phyloP scores from a whole-genome alignment of 2,797 vertebrate genomes.

The Anabacerthia variegaticeps region DNA sequence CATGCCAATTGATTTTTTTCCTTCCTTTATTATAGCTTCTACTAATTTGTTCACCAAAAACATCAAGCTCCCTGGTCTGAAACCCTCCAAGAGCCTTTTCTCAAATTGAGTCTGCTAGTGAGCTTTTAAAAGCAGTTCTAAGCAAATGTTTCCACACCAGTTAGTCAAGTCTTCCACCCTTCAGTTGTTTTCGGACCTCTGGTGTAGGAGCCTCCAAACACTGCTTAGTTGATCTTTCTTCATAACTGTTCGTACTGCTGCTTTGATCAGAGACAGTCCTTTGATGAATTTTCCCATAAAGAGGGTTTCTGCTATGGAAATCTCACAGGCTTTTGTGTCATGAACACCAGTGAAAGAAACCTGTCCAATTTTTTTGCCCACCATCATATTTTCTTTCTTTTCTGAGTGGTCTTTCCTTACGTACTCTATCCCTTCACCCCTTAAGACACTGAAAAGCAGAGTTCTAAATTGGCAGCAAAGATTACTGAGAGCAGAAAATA shows the following conservation, averaged over 20 bases:
- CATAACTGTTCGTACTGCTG: neutral
- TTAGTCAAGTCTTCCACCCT: neutral
- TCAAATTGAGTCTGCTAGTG: neutral
- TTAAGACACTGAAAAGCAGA: neutral
- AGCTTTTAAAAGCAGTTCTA: constrained; percentile 2
- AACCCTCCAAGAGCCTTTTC: neutral
- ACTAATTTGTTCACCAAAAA: neutral
- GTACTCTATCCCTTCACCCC: neutral
- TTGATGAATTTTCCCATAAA: neutral
- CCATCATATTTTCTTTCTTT: neutral
- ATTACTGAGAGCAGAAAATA: neutral
- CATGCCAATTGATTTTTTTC: neutral
- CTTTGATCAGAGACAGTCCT: neutral
- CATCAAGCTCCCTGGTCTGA: neutral
- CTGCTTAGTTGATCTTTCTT: neutral
- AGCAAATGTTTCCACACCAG: neutral
- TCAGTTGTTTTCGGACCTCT: neutral
- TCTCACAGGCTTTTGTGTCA: neutral
- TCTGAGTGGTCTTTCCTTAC: neutral
- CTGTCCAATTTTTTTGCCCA: neutral
- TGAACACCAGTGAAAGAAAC: neutral
- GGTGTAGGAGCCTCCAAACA: neutral
- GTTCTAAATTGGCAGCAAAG: neutral
- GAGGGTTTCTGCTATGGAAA: neutral
- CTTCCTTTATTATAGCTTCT: neutral